Evolutionary conservation across 1,140 invertebrate genomes (phyloP), one percentile per base, ranked within the genome.

Genomic region (Adelges cooleyi): DNA sequence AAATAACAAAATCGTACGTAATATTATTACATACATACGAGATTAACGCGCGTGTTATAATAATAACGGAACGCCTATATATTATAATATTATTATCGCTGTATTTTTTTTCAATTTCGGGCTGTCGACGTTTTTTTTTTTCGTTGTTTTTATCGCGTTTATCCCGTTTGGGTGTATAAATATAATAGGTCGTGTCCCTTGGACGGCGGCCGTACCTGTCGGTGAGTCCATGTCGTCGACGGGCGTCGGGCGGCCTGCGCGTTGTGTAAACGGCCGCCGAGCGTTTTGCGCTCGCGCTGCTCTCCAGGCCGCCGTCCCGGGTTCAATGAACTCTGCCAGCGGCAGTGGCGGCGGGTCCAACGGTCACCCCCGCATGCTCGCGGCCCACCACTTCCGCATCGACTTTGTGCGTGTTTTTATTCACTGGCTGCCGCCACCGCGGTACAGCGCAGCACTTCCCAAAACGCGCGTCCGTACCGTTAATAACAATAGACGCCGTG

Each of bases 311-410:
- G 49, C 49, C 17, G 22, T 59, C 53, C 40, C 40, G 27, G 27
- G 56, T 62, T 62, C 56, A 62, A 62, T 13, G 56, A 62, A 62
- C 56, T 62, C 56, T 62, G 10, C 4, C 40, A 11, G n/a, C 22
- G n/a, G n/a, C n/a, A n/a, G n/a, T n/a, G n/a, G 56, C 56, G 46
- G 29, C 56, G 44, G 56, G 56, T 62, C 56, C 56, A 62, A 62
- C 56, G 56, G 56, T 62, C 56, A 62, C 56, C 56, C 56, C 56
- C 56, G 42, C 56, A 62, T 25, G 46, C 11, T 6, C 29, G 29
- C 29, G 29, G 56, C 56, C 56, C 56, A 48, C 42, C 56, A 62
- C 56, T 62, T 62, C 56, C 56, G 56, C 56, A 29, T 62, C 40
- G 56, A 46, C 56, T 48, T 62, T 46, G 46, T 44, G 23, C 29